Conservation (phyloP, 2,797 vertebrate species). For the Oreochromis grahami region DNA sequence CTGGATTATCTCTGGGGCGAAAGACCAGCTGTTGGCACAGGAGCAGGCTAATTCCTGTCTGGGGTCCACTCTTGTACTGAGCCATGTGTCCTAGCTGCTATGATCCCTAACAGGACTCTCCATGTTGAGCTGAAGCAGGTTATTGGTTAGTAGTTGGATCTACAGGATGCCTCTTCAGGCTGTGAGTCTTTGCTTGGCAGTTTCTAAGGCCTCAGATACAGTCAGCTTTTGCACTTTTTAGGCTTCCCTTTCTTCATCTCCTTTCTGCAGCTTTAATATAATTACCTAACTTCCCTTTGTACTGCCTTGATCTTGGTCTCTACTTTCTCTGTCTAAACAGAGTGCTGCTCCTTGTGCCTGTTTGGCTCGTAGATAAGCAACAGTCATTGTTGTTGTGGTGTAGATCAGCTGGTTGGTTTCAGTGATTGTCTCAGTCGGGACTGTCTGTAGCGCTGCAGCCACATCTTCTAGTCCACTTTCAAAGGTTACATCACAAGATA, state of each 20-base stretch:
- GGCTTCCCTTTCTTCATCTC: neutral
- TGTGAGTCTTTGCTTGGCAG: too few species aligned
- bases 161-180: too few species aligned
- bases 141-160: too few species aligned
- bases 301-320: neutral
- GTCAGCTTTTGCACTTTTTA: neutral
- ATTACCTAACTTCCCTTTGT: neutral
- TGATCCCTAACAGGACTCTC: too few species aligned
- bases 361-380: rapidly evolving
- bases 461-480: neutral
- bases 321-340: neutral
- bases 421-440: neutral
- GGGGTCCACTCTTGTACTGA: too few species aligned
- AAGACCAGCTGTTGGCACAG: too few species aligned
- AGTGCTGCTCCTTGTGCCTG: neutral
- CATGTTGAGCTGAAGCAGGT: too few species aligned
- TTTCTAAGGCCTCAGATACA: neutral
- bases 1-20: too few species aligned
- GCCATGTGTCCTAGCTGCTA: too few species aligned
- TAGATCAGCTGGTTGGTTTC: neutral
- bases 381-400: neutral
- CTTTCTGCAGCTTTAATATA: neutral
- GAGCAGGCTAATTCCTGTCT: too few species aligned
- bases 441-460: neutral
- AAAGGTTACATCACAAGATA: neutral